Conservation (phyloP, 2,888 invertebrate genomes). For the Lochmaea capreae region DNA sequence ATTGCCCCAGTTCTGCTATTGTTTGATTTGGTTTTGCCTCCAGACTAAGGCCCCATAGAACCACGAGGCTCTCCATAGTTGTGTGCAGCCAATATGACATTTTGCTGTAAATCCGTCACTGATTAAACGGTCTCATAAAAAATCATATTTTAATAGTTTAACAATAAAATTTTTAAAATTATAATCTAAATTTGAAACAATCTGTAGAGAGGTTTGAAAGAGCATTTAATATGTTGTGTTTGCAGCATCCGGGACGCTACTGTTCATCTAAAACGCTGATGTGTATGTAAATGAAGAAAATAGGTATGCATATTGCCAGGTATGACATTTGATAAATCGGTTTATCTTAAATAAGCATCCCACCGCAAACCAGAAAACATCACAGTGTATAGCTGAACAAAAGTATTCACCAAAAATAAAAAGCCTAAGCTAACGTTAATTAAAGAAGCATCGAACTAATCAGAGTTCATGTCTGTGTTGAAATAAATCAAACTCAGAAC, state of each 20-base stretch:
- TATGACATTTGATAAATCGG: slow-evolving; percentile 60
- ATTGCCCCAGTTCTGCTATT: too few species aligned
- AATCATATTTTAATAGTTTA: too few species aligned
- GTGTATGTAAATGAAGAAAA: slow-evolving; percentile 46
- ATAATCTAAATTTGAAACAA: too few species aligned
- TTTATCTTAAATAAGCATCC: slow-evolving; percentile 59
- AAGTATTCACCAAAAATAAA: slow-evolving; percentile 61
- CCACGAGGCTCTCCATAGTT: too few species aligned
- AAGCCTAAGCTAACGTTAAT: slow-evolving; percentile 63
- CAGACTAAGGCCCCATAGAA: too few species aligned
- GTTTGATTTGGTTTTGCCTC: too few species aligned
- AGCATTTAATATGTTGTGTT: too few species aligned
- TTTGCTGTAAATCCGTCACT: too few species aligned
- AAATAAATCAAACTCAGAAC: slow-evolving; percentile 67
- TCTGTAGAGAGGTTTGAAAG: too few species aligned
- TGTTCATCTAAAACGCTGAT: slow-evolving; percentile 14
- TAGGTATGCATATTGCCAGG: slow-evolving; percentile 54
- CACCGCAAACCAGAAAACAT: slow-evolving; percentile 47
- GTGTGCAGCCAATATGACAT: too few species aligned
- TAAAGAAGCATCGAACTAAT: slow-evolving; percentile 68
- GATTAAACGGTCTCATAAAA: too few species aligned
- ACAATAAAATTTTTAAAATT: too few species aligned
- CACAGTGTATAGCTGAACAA: slow-evolving; percentile 27
- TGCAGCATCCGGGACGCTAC: slow-evolving; percentile 3
- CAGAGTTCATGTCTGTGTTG: slow-evolving; percentile 66